Evolutionary conservation across 2,888 invertebrate species (phyloP).

Genomic region (Mallateleia sp.): DNA sequence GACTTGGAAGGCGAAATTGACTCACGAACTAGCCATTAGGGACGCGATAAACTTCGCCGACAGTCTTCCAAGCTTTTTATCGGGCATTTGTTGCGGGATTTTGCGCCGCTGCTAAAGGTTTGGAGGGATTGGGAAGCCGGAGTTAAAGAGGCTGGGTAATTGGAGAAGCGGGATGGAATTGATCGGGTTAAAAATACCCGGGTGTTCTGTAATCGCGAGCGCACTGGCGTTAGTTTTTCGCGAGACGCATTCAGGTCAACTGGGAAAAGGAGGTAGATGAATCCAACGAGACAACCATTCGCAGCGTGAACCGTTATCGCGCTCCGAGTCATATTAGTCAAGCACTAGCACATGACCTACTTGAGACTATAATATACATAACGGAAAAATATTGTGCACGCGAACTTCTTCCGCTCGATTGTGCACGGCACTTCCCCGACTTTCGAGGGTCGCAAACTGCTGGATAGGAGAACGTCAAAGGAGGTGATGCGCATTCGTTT

Average conservation of each 20-base stretch:
- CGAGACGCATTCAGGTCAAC: slow-evolving; percentile 54
- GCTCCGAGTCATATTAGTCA: slow-evolving; percentile 62
- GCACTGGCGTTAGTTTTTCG: neutral
- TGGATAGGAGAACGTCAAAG: neutral
- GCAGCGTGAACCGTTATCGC: slow-evolving; percentile 67
- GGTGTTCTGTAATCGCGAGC: neutral
- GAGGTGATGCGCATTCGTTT: too few relatives aligned
- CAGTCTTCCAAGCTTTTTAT: slow-evolving; percentile 20
- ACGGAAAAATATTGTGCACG: slow-evolving; percentile 68
- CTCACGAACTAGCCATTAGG: too few relatives aligned
- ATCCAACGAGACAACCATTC: slow-evolving; percentile 63
- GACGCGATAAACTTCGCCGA: slow-evolving; percentile 52
- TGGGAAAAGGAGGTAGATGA: slow-evolving; percentile 43
- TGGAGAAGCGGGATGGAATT: neutral
- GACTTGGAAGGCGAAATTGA: too few relatives aligned
- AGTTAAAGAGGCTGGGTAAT: too few relatives aligned
- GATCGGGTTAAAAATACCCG: neutral
- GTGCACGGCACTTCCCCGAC: slow-evolving; percentile 47
- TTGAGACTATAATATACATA: slow-evolving; percentile 57
- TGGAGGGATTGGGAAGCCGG: too few relatives aligned
- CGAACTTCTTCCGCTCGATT: slow-evolving; percentile 63
- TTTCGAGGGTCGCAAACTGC: slow-evolving; percentile 29
- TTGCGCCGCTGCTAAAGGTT: too few relatives aligned
- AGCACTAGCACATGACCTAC: slow-evolving; percentile 68
- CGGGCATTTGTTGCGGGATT: slow-evolving; percentile 40